Evolutionary conservation across 1,140 invertebrate species (phyloP).

Genomic region (Sitobion miscanthi): DNA sequence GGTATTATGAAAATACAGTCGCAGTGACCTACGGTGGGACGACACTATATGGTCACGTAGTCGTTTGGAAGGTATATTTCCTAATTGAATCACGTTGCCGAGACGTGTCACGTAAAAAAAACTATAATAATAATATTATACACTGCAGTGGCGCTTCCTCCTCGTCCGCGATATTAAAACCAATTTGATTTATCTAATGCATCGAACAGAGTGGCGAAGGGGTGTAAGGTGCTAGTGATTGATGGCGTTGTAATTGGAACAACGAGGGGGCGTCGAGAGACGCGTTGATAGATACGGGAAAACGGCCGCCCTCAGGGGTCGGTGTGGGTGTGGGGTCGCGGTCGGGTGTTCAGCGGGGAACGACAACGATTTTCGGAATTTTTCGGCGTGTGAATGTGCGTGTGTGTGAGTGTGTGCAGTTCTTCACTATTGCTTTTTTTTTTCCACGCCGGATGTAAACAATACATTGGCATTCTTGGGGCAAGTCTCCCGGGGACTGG

Average conservation of each 20-base stretch:
- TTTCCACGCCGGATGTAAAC: slow-evolving; percentile 22
- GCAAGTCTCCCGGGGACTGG: slow-evolving; percentile 44
- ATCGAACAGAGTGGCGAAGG: background rate
- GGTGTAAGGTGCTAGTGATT: slow-evolving; percentile 14
- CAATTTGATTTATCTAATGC: slow-evolving; percentile 46
- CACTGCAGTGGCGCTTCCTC: background rate
- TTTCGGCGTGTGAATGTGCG: slow-evolving; percentile 12
- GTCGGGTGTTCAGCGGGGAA: background rate
- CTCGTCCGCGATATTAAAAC: slow-evolving; percentile 2
- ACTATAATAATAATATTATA: background rate
- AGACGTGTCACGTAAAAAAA: background rate
- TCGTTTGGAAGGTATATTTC: background rate
- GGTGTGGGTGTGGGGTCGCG: background rate
- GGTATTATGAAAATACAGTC: background rate
- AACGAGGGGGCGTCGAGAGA: background rate
- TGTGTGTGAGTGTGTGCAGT: background rate
- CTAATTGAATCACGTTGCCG: slow-evolving; percentile 44
- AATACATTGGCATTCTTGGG: slow-evolving; percentile 21
- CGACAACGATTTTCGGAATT: slow-evolving; percentile 37
- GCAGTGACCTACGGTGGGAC: background rate
- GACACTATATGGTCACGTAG: background rate
- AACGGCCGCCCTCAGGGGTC: background rate
- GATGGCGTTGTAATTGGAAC: slow-evolving; percentile 46
- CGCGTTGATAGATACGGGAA: background rate
- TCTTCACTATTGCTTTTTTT: slow-evolving; percentile 20